Base-by-base conservation (phyloP, 2,888 invertebrate genomes). In the Pimpla rufipes region DNA sequence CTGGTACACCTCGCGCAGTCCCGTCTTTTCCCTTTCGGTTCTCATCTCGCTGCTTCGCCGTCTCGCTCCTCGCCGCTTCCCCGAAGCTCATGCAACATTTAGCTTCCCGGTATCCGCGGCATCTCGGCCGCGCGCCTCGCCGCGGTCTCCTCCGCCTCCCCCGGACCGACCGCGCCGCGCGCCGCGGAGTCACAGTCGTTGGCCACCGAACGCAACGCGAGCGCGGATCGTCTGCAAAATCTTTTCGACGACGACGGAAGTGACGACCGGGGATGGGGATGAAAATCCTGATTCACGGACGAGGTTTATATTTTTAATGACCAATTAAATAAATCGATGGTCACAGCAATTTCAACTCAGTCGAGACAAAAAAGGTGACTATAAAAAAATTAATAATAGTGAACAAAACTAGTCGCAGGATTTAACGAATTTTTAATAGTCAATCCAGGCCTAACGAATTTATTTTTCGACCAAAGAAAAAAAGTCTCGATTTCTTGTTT, bases 21-120 rank as follows among this genome's bases (percentile, higher is more conserved):
- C 47, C 37, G 67, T 59, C 40, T 37, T 64, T 37, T n/a, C n/a
- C 47, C 64, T 64, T 64, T 75, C 64, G 18, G 57, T 67, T 47
- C 62, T 35, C 67, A 35, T 59, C 62, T 62, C 29, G 16, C 55
- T 52, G 29, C 68, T 23, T 71, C 59, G n/a, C n/a, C n/a, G n/a
- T 50, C 40, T 70, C 64, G 62, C 35, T 75, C 57, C 16, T 67
- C 66, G 68, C 52, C 50, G 64, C 67, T 90, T 90, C 88, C 84
- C 45, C 87, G 89, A 89, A 90, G 84, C 90, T 90, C 90, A 89
- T 90, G 87, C 86, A 90, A 90, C 88, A 89, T 90, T 90, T 89
- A 90, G 86, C 86, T 89, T 89, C 84, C 79, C 85, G 83, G 83
- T 86, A 86, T 79, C 76, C 67, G 23, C 47, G n/a, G 52, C 62